Conservation (phyloP, 2,113 vertebrate genomes). For the Galbula dea region DNA sequence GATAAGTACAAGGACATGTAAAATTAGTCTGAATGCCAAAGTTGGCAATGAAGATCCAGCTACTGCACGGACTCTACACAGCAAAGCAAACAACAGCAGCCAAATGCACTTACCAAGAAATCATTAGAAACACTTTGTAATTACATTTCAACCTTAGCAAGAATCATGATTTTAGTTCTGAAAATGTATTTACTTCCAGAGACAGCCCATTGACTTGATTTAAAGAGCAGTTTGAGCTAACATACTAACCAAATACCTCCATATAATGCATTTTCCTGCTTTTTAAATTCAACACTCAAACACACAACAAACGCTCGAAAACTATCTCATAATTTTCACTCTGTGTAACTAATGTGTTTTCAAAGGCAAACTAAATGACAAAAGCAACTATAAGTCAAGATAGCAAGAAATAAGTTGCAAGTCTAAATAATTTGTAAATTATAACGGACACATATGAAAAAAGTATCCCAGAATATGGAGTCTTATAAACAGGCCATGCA, state of each 20-base stretch:
- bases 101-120: not conserved
- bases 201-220: not conserved
- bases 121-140: not conserved
- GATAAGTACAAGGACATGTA: conserved; percentile 3
- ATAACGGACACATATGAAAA: not conserved
- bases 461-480: not conserved
- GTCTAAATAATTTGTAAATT: too few species aligned
- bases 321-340: not conserved
- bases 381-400: not conserved
- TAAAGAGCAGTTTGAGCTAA: not conserved
- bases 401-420: not conserved
- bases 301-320: not conserved
- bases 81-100: conserved; percentile 9
- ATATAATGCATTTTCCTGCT: not conserved
- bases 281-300: not conserved
- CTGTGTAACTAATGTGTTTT: not conserved
- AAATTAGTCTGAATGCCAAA: not conserved
- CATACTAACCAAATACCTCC: not conserved
- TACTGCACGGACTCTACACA: not conserved
- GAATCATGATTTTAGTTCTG: not conserved
- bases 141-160: not conserved
- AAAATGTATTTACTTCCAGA: not conserved
- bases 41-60: not conserved
- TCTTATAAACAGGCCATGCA: not conserved
- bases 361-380: not conserved